Evolutionary conservation across 1,140 invertebrate genomes (phyloP), one percentile per base, ranked within the genome.

Genomic region (Melipona quadrifasciata): DNA sequence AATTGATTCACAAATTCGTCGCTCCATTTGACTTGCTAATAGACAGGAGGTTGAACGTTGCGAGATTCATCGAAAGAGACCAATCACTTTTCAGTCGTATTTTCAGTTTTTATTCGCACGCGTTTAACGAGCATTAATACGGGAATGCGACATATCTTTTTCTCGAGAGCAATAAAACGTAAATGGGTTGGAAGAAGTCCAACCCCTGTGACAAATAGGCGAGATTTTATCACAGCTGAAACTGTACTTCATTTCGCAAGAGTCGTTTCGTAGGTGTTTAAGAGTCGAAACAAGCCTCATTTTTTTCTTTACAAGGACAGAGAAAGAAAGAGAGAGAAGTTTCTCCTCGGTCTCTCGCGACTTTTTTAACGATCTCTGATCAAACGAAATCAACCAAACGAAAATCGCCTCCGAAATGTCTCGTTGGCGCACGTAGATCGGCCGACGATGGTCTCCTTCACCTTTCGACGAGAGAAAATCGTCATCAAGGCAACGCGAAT

Each of bases 401-500:
- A n/a, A n/a, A n/a, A n/a, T 84, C 65, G 79, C 31, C 75, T 55
- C 31, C 77, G 67, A 82, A 89, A 80, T 61, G 39, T 51, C 24
- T 47, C 51, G 14, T 27, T 17, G 24, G 82, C 87, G 82, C 87
- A 85, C 85, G 85, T 76, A 61, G 64, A 87, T 89, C 61, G 65
- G 1, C 27, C 64, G 27, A n/a, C n/a, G 12, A 76, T 57, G 55
- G 72, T 84, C 85, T 88, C 78, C 75, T 86, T 88, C 65, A 80
- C 61, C 82, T 81, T 87, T 86, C 82, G 74, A 68, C 51, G 73
- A 65, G 39, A 89, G 78, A 88, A 74, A 70, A 89, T 55, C 58
- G 84, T 87, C 87, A 84, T 90, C 91, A 91, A 92, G 91, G 91
- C 90, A 90, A 92, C 88, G 39, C 39, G 80, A 91, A 90, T 92